Evolutionary conservation across 1,140 invertebrate species (phyloP).

Genomic region (Solenopsis fugax): DNA sequence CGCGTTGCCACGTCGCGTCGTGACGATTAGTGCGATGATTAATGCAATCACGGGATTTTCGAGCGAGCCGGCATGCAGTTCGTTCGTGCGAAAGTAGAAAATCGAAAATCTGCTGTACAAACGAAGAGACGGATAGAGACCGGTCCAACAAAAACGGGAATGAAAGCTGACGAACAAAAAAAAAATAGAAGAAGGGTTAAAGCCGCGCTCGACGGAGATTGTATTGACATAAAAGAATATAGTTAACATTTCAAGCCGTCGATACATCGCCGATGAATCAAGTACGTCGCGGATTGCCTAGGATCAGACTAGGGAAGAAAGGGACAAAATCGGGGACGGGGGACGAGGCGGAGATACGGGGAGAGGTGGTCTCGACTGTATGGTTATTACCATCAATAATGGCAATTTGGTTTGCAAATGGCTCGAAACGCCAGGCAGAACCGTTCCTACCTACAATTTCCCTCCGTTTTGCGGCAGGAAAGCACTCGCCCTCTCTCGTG

Average conservation of each 20-base stretch:
- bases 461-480: slow-evolving; percentile 83
- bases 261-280: slow-evolving; percentile 73
- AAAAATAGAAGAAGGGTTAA: neutral
- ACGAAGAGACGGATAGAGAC: slow-evolving; percentile 27
- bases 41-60: slow-evolving; percentile 64
- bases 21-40: slow-evolving; percentile 60
- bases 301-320: slow-evolving; percentile 35
- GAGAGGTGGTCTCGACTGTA: slow-evolving; percentile 81
- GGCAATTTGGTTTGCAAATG: slow-evolving; percentile 86
- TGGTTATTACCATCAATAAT: slow-evolving; percentile 86
- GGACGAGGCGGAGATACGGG: slow-evolving; percentile 25
- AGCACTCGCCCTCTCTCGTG: slow-evolving; percentile 80
- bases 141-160: slow-evolving; percentile 20
- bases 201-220: slow-evolving; percentile 25
- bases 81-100: neutral
- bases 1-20: slow-evolving; percentile 12
- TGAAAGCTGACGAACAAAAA: slow-evolving; percentile 1
- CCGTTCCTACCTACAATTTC: slow-evolving; percentile 85
- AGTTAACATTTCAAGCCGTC: slow-evolving; percentile 73
- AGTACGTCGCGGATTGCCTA: slow-evolving; percentile 58
- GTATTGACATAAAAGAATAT: slow-evolving; percentile 73
- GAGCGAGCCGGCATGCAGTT: neutral
- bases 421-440: slow-evolving; percentile 82
- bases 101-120: slow-evolving; percentile 66
- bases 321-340: slow-evolving; percentile 23